These are phyloP conservation scores for Ophion slaviceki DNA, from an alignment of 2,888 invertebrate genomes.

Conservation along the genomic window DNA sequence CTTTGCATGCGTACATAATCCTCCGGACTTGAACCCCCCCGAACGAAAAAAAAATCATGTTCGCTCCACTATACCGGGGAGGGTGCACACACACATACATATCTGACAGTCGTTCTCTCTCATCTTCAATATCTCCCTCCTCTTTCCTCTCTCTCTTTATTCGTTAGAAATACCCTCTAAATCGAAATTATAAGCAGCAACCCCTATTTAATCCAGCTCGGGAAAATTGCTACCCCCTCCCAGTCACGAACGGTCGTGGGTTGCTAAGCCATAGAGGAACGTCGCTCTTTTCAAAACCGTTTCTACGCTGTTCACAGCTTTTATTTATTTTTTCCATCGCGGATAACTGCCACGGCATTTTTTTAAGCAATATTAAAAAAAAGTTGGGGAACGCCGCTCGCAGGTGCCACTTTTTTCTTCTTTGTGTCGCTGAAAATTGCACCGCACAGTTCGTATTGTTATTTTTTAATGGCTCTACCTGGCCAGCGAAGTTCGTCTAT, in stretches of 20 bases:
- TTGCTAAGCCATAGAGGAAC: constrained; percentile 28
- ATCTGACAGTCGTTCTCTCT: constrained; percentile 37
- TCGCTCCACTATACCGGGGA: constrained; percentile 38
- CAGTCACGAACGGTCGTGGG: constrained; percentile 3
- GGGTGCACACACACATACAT: constrained; percentile 7
- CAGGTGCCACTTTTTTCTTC: neutral
- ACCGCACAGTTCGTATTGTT: neutral
- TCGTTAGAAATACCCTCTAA: constrained; percentile 19
- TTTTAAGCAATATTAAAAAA: neutral
- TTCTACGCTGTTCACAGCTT: neutral
- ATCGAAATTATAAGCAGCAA: constrained; percentile 48
- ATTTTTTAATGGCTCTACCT: neutral
- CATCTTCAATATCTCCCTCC: neutral
- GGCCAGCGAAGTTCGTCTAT: neutral
- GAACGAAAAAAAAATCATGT: constrained; percentile 28
- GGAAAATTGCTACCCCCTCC: constrained; percentile 37
- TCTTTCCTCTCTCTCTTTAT: neutral
- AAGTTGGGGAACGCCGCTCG: neutral
- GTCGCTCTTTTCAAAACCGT: constrained; percentile 23
- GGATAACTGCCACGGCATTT: neutral
- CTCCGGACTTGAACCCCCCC: constrained; percentile 15
- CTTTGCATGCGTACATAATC: constrained; percentile 44
- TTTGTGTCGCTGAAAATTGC: neutral
- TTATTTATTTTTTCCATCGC: neutral
- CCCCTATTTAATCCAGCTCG: constrained; percentile 37